Conservation (phyloP, 1,140 invertebrate species). For the Samia ricini region DNA sequence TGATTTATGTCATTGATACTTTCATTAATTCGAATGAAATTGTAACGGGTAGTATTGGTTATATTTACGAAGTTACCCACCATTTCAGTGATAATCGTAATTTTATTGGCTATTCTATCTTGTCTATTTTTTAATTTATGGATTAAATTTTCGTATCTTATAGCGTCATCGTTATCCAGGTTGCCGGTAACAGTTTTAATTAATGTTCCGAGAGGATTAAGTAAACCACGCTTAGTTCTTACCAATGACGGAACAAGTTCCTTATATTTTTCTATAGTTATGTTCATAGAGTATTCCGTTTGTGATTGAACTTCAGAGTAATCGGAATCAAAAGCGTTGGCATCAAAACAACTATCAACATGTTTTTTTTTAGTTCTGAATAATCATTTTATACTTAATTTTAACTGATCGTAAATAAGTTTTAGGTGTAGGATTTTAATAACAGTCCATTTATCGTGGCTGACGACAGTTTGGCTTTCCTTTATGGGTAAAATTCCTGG, state of each 20-base stretch:
- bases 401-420: conserved; percentile 15
- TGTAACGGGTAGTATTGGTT: conserved; percentile 9
- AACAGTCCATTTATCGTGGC: conserved; percentile 18
- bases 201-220: conserved; percentile 26
- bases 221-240: conserved; percentile 30
- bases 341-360: conserved; percentile 6
- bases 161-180: conserved; percentile 23
- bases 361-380: conserved; percentile 6
- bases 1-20: conserved; percentile 2
- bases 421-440: conserved; percentile 25
- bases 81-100: conserved; percentile 18
- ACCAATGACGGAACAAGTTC: conserved; percentile 19
- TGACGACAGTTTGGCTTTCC: conserved; percentile 20
- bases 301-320: conserved; percentile 13
- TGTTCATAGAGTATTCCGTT: conserved; percentile 18
- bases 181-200: conserved; percentile 31
- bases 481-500: conserved; percentile 20
- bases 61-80: conserved; percentile 12
- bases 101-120: conserved; percentile 14
- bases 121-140: conserved; percentile 16
- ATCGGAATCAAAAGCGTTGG: conserved; percentile 13
- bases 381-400: conserved; percentile 21
- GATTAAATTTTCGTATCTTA: conserved; percentile 21
- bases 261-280: conserved; percentile 18
- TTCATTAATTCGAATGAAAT: conserved; percentile 10